Conservation (phyloP, 37 sponge, comb jelly and placozoan species). For the Geodia barretti region DNA sequence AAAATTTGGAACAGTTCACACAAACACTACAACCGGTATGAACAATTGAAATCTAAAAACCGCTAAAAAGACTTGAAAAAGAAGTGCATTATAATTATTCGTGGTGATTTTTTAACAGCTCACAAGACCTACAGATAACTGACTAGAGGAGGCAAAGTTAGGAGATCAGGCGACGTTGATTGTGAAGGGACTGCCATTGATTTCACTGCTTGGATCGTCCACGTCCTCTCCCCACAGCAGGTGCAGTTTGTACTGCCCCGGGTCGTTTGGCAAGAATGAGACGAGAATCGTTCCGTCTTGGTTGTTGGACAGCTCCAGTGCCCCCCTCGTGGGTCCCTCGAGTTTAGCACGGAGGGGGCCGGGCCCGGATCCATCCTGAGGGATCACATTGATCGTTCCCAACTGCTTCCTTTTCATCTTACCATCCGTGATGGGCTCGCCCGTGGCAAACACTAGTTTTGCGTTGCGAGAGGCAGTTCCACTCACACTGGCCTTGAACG, state of each 20-base stretch:
- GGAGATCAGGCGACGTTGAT: constrained; percentile 43
- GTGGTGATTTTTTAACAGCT: background rate
- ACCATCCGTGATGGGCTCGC: constrained; percentile 46
- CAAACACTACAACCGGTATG: too few relatives aligned
- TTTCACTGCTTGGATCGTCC: constrained; percentile 50
- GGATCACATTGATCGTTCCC: constrained; percentile 44
- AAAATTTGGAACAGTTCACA: too few relatives aligned
- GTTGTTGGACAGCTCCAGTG: constrained; percentile 54
- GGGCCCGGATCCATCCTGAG: constrained; percentile 70
- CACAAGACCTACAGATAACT: too few relatives aligned
- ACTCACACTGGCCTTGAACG: constrained; percentile 62
- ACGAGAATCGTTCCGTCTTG: constrained; percentile 67
- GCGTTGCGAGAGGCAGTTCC: constrained; percentile 76
- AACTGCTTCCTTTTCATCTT: constrained; percentile 52
- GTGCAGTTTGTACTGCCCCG: constrained; percentile 74
- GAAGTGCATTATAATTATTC: background rate
- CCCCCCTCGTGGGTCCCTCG: constrained; percentile 78
- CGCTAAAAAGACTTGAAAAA: background rate
- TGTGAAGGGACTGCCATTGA: constrained; percentile 79
- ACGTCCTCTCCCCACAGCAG: constrained; percentile 82
- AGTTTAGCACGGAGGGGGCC: constrained; percentile 86
- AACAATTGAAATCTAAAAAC: background rate
- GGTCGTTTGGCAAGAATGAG: constrained; percentile 67
- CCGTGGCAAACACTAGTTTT: constrained; percentile 53
- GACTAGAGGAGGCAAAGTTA: background rate